phyloP scores from a whole-genome alignment of 2,888 invertebrate species.

The Drosophila diplacantha region DNA sequence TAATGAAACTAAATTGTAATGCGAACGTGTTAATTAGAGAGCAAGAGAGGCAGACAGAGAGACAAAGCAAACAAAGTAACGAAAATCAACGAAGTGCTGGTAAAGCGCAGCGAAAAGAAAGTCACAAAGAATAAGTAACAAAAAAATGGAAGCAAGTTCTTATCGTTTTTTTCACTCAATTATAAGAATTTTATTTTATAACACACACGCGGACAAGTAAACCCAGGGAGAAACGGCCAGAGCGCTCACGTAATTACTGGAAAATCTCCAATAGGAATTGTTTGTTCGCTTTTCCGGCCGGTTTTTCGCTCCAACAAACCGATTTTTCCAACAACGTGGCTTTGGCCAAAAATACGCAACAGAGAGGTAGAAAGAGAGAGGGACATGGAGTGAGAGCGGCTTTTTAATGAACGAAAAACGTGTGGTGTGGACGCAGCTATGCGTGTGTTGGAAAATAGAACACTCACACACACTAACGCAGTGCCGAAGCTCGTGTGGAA shows the following conservation, averaged over 20 bases:
- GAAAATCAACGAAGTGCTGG: conserved; percentile 6
- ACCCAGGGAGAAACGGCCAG: conserved; percentile 3
- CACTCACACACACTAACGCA: conserved; percentile 35
- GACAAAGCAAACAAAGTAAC: conserved; percentile 40
- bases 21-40: conserved; percentile 63
- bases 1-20: conserved; percentile 70
- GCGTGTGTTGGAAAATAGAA: conserved; percentile 42
- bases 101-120: conserved; percentile 41
- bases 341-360: conserved; percentile 63
- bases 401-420: conserved; percentile 29
- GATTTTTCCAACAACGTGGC: conserved; percentile 50
- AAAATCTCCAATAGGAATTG: conserved; percentile 68
- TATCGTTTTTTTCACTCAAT: conserved; percentile 65
- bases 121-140: conserved; percentile 35
- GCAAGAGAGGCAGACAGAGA: conserved; percentile 19
- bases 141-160: conserved; percentile 40
- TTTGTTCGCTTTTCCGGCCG: conserved; percentile 67
- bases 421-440: conserved; percentile 6
- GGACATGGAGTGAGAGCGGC: not conserved
- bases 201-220: conserved; percentile 7
- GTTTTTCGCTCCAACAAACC: conserved; percentile 55
- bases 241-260: conserved; percentile 55
- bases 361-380: conserved; percentile 31
- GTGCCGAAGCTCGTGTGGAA: conserved; percentile 35
- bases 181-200: conserved; percentile 52